Percentiles rank a stretch among this genome's conserved stretches.
Conservation (phyloP, 2,113 vertebrate genomes). For the Silurus meridionalis region DNA sequence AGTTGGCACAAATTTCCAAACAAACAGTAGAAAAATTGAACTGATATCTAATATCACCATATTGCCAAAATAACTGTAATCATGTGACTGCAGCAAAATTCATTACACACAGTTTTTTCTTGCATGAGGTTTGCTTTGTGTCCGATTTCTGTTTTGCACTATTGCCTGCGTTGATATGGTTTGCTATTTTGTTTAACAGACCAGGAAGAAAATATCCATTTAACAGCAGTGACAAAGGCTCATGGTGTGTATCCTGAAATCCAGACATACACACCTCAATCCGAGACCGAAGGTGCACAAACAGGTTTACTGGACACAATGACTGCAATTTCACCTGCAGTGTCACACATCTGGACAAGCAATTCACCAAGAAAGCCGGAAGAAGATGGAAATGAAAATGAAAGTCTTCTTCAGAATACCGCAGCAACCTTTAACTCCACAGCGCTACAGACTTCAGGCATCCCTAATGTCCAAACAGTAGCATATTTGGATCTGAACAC, state of each 20-base stretch:
- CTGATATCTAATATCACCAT: neutral
- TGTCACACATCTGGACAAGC: conserved; percentile 10
- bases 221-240: conserved; percentile 5
- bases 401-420: neutral
- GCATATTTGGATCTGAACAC: neutral
- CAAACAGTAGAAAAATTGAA: neutral
- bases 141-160: neutral
- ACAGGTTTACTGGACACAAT: neutral
- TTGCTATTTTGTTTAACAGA: conserved; percentile 29
- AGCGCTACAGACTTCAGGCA: neutral
- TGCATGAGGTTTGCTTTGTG: neutral
- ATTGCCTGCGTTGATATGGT: neutral
- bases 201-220: neutral
- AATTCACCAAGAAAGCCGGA: conserved; percentile 15
- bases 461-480: neutral
- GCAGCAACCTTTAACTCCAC: neutral
- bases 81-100: conserved; percentile 2
- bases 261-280: neutral
- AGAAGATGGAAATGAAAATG: neutral
- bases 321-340: neutral
- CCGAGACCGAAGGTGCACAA: neutral
- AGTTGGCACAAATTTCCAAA: neutral
- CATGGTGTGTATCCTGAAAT: neutral
- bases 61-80: neutral
- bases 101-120: neutral